These are phyloP conservation scores for Lucinisca nassula DNA, from an alignment of 2,888 invertebrate genomes.

Conservation along the genomic window DNA sequence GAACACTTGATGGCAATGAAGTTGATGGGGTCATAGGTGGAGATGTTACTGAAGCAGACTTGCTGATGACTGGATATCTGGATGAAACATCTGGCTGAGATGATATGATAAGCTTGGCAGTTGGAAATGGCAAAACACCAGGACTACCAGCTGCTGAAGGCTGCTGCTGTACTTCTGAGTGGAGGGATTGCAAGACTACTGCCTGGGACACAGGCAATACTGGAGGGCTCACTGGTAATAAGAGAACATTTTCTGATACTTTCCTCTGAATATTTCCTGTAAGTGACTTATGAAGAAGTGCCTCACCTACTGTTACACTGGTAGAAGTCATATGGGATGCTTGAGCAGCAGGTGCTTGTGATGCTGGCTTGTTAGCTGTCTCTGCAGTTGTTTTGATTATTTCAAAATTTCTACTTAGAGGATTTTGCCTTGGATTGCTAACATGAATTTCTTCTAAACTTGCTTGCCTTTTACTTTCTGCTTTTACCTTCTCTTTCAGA, in stretches of 20 bases:
- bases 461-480: neutral
- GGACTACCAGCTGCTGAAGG: neutral
- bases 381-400: neutral
- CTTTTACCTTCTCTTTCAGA: neutral
- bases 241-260: neutral
- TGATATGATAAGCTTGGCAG: neutral
- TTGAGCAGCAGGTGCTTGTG: neutral
- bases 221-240: neutral
- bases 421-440: neutral
- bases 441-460: neutral
- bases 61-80: neutral
- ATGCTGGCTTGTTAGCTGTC: neutral
- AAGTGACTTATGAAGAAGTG: neutral
- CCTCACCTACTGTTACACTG: neutral
- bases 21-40: neutral
- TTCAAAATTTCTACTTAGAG: neutral
- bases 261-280: neutral
- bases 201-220: neutral
- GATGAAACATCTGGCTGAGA: neutral
- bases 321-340: neutral
- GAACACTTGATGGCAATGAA: neutral
- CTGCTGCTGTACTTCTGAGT: slow-evolving; percentile 34
- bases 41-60: neutral
- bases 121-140: neutral
- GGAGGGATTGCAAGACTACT: slow-evolving; percentile 64